phyloP scores from a whole-genome alignment of 2,113 vertebrate species.

The Lophius piscatorius region DNA sequence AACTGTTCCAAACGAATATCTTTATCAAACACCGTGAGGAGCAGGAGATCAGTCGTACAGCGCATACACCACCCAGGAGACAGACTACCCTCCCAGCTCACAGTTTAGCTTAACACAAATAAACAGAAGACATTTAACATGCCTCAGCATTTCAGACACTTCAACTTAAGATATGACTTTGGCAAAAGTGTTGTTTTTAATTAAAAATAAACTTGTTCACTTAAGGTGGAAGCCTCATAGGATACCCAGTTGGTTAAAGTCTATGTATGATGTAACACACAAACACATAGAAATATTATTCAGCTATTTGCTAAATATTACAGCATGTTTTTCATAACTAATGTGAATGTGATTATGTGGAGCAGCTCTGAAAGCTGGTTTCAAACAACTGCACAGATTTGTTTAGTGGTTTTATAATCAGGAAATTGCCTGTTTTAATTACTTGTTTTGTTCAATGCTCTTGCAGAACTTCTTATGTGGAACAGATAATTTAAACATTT shows the following conservation, averaged over 20 bases:
- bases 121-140: slow-evolving; percentile 33
- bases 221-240: slow-evolving; percentile 5
- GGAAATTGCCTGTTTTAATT: no score
- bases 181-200: background rate
- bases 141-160: slow-evolving; percentile 40
- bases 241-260: slow-evolving; percentile 9
- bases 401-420: no score
- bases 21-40: slow-evolving; percentile 60
- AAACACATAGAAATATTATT: no score
- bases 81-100: slow-evolving; percentile 46
- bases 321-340: no score
- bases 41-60: slow-evolving; percentile 33
- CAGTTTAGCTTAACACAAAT: slow-evolving; percentile 41
- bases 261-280: background rate
- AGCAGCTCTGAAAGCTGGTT: background rate
- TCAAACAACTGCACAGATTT: background rate
- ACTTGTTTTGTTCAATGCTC: no score
- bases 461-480: no score
- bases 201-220: slow-evolving; percentile 1
- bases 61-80: slow-evolving; percentile 45
- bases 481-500: no score
- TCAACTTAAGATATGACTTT: slow-evolving; percentile 25
- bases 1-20: slow-evolving; percentile 74
- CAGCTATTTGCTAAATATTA: no score
- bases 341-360: background rate